These are phyloP conservation scores for Leucozona laternaria DNA, from an alignment of 2,888 invertebrate species.

Conservation along the genomic window DNA sequence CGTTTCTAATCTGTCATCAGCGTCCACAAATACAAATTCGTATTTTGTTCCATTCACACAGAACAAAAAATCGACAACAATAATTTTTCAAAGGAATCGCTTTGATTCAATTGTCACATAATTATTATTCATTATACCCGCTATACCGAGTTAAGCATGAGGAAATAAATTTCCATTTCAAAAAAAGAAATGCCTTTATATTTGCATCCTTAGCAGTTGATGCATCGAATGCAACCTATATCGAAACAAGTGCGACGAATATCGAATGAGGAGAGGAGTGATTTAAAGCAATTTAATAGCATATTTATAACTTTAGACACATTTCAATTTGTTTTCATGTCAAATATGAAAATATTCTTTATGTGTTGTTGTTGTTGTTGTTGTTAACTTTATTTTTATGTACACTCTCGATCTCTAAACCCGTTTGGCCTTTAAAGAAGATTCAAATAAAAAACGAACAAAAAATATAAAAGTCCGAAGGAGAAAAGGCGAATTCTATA, in stretches of 20 bases:
- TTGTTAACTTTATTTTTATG: constrained; percentile 9
- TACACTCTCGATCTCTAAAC: constrained; percentile 4
- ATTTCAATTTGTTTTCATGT: constrained; percentile 76
- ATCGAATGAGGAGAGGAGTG: constrained; percentile 65
- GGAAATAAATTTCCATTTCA: constrained; percentile 3
- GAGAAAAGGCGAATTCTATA: constrained; percentile 51
- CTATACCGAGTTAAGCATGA: constrained; percentile 21
- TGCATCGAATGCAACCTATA: constrained; percentile 3
- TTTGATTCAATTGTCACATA: constrained; percentile 43
- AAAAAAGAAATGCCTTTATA: constrained; percentile 4
- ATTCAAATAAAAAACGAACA: constrained; percentile 18
- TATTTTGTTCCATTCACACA: background rate
- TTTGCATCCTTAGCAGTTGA: constrained; percentile 41
- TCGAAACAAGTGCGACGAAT: constrained; percentile 26
- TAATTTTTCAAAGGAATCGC: background rate
- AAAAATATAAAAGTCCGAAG: background rate
- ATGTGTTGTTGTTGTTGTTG: constrained; percentile 45
- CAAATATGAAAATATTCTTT: constrained; percentile 59
- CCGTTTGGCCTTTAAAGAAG: constrained; percentile 11
- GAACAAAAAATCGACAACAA: background rate
- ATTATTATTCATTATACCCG: constrained; percentile 2
- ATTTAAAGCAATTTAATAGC: constrained; percentile 76
- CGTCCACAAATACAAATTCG: background rate
- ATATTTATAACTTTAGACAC: constrained; percentile 74
- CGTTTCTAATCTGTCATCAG: constrained; percentile 23